Base-by-base conservation (phyloP, 1,140 invertebrate species). In the Megathymus violae region DNA sequence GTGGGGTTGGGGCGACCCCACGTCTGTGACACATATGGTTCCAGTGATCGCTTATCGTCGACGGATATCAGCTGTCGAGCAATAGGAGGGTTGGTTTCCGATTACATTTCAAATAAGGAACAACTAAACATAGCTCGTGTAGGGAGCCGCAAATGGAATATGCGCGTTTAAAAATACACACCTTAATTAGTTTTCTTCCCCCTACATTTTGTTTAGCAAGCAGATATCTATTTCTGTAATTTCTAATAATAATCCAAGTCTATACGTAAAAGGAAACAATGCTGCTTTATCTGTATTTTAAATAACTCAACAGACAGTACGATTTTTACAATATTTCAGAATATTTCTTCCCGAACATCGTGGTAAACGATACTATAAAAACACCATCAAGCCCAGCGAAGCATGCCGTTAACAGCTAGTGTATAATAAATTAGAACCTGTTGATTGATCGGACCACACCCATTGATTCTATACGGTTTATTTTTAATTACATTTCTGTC, bases 21-120 rank as follows among this genome's bases (percentile, higher is more conserved):
- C 25, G 64, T 63, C 73, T 71, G 67, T 64, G 64, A 67, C 75
- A 74, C 77, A 88, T 75, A 82, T 88, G 85, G 75, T 71, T 68
- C 69, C 62, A 47, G 67, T 72, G 68, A 78, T 78, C 78, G 67
- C 62, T 81, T 85, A 88, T 88, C 81, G 71, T 59, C 15, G 63
- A 69, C 78, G 77, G 80, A 82, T 86, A 86, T 88, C 85, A 85
- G 74, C 80, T 85, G 85, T 86, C 82, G 75, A 60, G 64, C 60
- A 47, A 61, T 64, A 67, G 48, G 72, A 73, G 76, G 80, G 71
- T 73, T 62, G 71, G 67, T 68, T 74, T 77, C 71, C 72, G 60
- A 76, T 81, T 76, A 78, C 74, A 65, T 56, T 66, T 58, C 62
- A 71, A 76, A 69, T 68, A 63, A 68, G 63, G 59, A 52, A 51